Percentiles rank a stretch among this genome's conserved stretches.
Evolutionary conservation across 2,113 vertebrate genomes (phyloP).

Genomic region (Atherinomorus stipes): DNA sequence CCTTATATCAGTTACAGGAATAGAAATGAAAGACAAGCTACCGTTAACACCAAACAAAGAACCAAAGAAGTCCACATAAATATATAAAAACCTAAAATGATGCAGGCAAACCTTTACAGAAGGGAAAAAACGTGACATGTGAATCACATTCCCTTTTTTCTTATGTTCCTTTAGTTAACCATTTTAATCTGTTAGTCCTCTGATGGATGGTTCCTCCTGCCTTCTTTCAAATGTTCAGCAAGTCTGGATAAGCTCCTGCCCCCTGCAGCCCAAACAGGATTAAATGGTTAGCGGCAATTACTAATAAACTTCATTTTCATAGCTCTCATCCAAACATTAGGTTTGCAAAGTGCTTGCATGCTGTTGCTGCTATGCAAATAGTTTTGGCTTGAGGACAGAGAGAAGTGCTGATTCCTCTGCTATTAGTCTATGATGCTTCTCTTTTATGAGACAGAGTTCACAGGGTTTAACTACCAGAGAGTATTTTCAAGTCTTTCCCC

Average conservation of each 20-base stretch:
- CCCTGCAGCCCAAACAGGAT: constrained; percentile 44
- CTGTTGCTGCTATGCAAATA: constrained; percentile 51
- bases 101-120: too few species aligned
- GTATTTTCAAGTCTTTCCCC: constrained; percentile 29
- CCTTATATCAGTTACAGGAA: too few species aligned
- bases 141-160: neutral
- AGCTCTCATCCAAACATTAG: constrained; percentile 34
- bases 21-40: too few species aligned
- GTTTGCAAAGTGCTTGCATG: constrained; percentile 34
- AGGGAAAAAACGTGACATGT: too few species aligned
- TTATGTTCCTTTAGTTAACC: constrained; percentile 6
- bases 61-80: too few species aligned
- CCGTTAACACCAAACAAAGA: too few species aligned
- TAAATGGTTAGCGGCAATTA: constrained; percentile 53
- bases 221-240: constrained; percentile 23
- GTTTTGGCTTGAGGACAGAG: constrained; percentile 29
- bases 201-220: constrained; percentile 23
- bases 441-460: constrained; percentile 53
- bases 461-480: constrained; percentile 63
- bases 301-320: constrained; percentile 51
- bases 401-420: constrained; percentile 37
- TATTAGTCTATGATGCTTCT: constrained; percentile 18
- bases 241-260: constrained; percentile 37
- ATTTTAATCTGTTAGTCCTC: neutral
- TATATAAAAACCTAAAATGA: too few species aligned